Percentiles rank a stretch among this genome's conserved stretches.
These are phyloP conservation scores for Grapholita molesta DNA, from an alignment of 1,140 invertebrate species.

Conservation along the genomic window DNA sequence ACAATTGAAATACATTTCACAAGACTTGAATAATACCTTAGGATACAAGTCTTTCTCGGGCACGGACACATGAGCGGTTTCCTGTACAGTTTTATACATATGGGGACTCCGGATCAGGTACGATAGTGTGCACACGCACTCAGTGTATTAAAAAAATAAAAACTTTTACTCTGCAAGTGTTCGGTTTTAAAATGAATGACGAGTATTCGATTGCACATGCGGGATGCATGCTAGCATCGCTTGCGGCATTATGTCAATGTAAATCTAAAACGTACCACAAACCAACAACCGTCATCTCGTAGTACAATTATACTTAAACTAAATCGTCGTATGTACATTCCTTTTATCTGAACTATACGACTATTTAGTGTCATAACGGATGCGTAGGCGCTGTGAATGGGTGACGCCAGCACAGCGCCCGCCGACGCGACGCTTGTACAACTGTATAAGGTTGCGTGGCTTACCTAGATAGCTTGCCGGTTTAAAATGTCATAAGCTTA, in stretches of 20 bases:
- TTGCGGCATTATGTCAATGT: neutral
- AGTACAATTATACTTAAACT: neutral
- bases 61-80: no score
- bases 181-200: no score
- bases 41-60: no score
- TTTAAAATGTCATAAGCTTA: neutral
- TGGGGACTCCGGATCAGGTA: no score
- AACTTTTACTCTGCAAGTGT: no score
- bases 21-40: no score
- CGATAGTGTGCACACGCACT: no score
- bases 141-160: no score
- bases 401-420: conserved; percentile 48
- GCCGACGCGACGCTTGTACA: conserved; percentile 36
- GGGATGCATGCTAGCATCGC: neutral
- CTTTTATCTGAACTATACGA: neutral
- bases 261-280: neutral
- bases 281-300: neutral
- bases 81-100: no score
- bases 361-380: neutral
- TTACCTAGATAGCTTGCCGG: neutral
- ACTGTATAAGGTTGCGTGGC: neutral
- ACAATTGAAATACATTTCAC: no score
- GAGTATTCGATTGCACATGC: no score
- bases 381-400: conserved; percentile 24
- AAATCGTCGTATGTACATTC: neutral